These are phyloP conservation scores for Glomeris maerens DNA, from an alignment of 1,140 invertebrate species.

Conservation along the genomic window DNA sequence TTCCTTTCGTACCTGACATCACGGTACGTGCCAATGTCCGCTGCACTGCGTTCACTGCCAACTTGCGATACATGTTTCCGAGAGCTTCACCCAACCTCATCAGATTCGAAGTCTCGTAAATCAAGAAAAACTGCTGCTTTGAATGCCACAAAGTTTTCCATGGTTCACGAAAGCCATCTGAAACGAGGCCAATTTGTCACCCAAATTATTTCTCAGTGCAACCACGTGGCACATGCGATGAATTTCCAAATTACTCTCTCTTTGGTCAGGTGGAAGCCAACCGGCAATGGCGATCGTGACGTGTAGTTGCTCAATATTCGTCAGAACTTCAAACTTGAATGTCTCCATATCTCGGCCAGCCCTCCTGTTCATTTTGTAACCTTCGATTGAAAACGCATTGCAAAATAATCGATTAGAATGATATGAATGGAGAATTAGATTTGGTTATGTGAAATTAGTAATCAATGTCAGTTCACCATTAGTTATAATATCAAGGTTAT, in stretches of 20 bases:
- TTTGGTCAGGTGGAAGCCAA: constrained; percentile 44
- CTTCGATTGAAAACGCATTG: constrained; percentile 29
- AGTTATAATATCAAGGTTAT: constrained; percentile 12
- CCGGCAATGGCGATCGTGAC: constrained; percentile 52
- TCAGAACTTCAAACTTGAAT: constrained; percentile 47
- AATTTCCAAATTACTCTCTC: constrained; percentile 15
- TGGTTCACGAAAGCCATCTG: too few species aligned
- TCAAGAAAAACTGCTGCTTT: constrained; percentile 51
- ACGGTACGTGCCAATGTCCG: constrained; percentile 59
- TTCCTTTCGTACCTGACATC: constrained; percentile 45
- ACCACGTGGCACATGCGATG: too few species aligned
- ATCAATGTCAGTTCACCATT: too few species aligned
- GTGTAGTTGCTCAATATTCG: constrained; percentile 34
- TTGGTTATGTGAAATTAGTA: too few species aligned
- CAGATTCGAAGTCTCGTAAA: constrained; percentile 53
- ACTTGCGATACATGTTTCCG: constrained; percentile 47
- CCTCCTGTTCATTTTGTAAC: constrained; percentile 55
- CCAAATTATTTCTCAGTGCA: too few species aligned
- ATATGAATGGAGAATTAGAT: too few species aligned
- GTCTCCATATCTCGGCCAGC: constrained; percentile 55
- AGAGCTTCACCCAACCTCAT: constrained; percentile 47
- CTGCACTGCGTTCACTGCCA: constrained; percentile 49
- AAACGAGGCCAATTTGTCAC: too few species aligned
- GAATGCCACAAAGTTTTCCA: constrained; percentile 46
- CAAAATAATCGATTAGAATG: too few species aligned